Percentiles rank a stretch among this genome's conserved stretches.
These are phyloP conservation scores for Sebastes reedi DNA, from an alignment of 2,797 vertebrate species.

Conservation along the genomic window DNA sequence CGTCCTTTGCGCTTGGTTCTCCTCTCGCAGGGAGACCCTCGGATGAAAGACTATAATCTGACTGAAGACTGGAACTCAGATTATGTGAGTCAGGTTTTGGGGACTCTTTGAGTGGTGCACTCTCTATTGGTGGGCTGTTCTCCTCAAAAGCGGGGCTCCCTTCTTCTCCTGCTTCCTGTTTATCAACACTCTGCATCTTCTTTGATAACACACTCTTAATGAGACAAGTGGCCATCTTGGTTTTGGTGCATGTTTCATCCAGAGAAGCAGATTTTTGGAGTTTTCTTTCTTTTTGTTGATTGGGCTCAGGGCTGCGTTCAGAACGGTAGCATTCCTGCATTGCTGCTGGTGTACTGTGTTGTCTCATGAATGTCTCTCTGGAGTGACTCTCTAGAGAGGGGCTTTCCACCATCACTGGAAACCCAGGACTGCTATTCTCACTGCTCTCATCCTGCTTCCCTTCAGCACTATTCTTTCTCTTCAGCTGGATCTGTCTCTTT, in stretches of 20 bases:
- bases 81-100: slow-evolving; percentile 49
- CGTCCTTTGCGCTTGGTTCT: slow-evolving; percentile 55
- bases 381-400: slow-evolving; percentile 58
- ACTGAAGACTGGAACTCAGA: slow-evolving; percentile 67
- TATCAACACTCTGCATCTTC: slow-evolving; percentile 87
- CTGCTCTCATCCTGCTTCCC: slow-evolving; percentile 81
- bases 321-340: slow-evolving; percentile 61
- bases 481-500: slow-evolving; percentile 94
- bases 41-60: slow-evolving; percentile 71
- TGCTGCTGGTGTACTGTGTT: slow-evolving; percentile 80
- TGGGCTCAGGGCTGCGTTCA: slow-evolving; percentile 49
- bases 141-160: slow-evolving; percentile 45
- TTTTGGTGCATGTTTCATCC: slow-evolving; percentile 84
- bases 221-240: slow-evolving; percentile 88
- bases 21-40: slow-evolving; percentile 53
- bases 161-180: slow-evolving; percentile 53
- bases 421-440: slow-evolving; percentile 74
- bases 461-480: slow-evolving; percentile 84
- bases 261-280: slow-evolving; percentile 88
- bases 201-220: slow-evolving; percentile 92
- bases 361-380: slow-evolving; percentile 75
- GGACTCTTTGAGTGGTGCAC: slow-evolving; percentile 39
- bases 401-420: slow-evolving; percentile 58
- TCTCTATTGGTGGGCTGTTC: slow-evolving; percentile 40
- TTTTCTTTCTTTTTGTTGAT: slow-evolving; percentile 63